Evolutionary conservation across 2,113 vertebrate genomes (phyloP).

Genomic region (Brachyistius frenatus): DNA sequence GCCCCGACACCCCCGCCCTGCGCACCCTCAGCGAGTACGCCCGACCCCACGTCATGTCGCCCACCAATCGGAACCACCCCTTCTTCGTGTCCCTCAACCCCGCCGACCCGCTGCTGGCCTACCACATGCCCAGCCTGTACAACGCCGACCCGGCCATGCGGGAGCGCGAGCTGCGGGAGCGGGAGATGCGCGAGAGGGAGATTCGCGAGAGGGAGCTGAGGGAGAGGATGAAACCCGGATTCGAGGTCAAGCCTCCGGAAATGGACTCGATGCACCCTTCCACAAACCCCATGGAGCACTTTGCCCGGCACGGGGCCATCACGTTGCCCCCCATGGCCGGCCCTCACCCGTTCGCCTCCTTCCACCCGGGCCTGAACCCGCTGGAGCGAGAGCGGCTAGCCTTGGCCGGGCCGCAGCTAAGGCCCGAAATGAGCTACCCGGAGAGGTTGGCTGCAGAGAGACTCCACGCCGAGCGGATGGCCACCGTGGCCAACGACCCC

Average conservation of each 20-base stretch:
- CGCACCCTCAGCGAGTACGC: constrained; percentile 99
- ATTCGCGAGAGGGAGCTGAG: constrained; percentile 93
- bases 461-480: constrained; percentile 96
- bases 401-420: constrained; percentile 92
- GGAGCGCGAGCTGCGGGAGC: constrained; percentile 93
- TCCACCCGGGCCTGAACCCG: constrained; percentile 95
- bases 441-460: constrained; percentile 96
- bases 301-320: constrained; percentile 95
- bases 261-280: constrained; percentile 94
- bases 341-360: constrained; percentile 94
- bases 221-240: constrained; percentile 98
- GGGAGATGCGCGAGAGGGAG: constrained; percentile 93
- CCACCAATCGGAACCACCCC: constrained; percentile 97
- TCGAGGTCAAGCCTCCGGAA: constrained; percentile 98
- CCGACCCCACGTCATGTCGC: constrained; percentile 98
- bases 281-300: constrained; percentile 99
- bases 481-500: constrained; percentile 94
- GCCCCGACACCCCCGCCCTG: constrained; percentile 95
- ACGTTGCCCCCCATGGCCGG: constrained; percentile 92
- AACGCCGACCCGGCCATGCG: constrained; percentile 95
- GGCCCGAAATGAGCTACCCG: constrained; percentile 97
- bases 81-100: constrained; percentile 98
- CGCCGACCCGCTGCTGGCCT: constrained; percentile 93
- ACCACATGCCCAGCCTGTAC: constrained; percentile 97
- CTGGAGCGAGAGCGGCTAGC: constrained; percentile 96